phyloP scores from a whole-genome alignment of 2,113 vertebrate genomes.

The Vulpes lagopus region DNA sequence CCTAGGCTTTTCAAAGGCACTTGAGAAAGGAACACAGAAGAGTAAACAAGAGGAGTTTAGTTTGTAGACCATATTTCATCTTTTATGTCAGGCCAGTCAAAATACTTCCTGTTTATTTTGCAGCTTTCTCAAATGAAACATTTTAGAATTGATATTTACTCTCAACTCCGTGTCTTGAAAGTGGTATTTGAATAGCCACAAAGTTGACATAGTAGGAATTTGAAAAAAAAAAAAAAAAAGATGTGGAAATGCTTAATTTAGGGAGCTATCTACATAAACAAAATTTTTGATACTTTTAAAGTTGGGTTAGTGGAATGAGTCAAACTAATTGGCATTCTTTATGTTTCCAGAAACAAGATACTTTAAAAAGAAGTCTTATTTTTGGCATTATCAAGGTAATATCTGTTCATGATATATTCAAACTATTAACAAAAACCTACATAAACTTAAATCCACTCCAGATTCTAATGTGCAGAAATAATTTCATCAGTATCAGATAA shows the following conservation, averaged over 20 bases:
- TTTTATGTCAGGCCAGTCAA: slow-evolving; percentile 35
- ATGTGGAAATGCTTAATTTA: not conserved
- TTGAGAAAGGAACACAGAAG: not conserved
- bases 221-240: not conserved
- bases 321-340: not conserved
- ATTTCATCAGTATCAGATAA: not conserved
- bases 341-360: slow-evolving; percentile 24
- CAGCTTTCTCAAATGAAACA: slow-evolving; percentile 35
- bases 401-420: not conserved
- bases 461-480: not conserved
- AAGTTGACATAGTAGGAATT: not conserved
- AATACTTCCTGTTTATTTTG: slow-evolving; percentile 49
- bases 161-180: slow-evolving; percentile 4
- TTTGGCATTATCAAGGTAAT: not conserved
- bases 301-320: not conserved
- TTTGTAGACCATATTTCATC: slow-evolving; percentile 10
- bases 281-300: not conserved
- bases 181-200: slow-evolving; percentile 3
- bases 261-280: not conserved
- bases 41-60: not conserved
- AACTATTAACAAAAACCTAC: not conserved
- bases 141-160: slow-evolving; percentile 48
- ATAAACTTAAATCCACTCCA: not conserved
- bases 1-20: not conserved
- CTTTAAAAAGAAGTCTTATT: not conserved